Evolutionary conservation across 1,140 invertebrate species (phyloP).

Genomic region (Dryas iulia): DNA sequence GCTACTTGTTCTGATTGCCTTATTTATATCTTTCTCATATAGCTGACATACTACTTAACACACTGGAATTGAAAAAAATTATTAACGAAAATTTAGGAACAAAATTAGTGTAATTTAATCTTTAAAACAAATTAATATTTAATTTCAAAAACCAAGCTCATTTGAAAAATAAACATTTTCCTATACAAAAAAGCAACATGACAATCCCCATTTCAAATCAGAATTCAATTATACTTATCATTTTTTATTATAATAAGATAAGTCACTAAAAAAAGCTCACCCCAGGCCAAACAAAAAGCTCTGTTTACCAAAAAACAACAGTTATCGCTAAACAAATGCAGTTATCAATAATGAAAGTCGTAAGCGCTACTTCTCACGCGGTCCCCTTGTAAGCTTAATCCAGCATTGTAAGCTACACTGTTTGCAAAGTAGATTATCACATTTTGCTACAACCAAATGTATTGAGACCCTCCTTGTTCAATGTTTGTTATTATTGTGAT

Average conservation of each 20-base stretch:
- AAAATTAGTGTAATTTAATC: too few relatives aligned
- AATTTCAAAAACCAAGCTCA: too few relatives aligned
- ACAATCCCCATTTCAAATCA: background rate
- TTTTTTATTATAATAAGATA: background rate
- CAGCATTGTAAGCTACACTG: slow-evolving; percentile 11
- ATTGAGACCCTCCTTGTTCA: background rate
- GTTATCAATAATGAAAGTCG: slow-evolving; percentile 34
- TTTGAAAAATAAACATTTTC: too few relatives aligned
- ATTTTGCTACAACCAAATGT: background rate
- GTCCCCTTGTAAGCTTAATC: slow-evolving; percentile 21
- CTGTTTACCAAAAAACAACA: background rate
- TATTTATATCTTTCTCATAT: too few relatives aligned
- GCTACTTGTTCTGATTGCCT: too few relatives aligned
- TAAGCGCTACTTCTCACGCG: slow-evolving; percentile 29
- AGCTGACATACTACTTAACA: too few relatives aligned
- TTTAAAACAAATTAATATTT: too few relatives aligned
- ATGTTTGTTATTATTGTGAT: slow-evolving; percentile 4
- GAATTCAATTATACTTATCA: background rate
- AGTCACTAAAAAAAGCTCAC: background rate
- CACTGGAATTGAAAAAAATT: too few relatives aligned
- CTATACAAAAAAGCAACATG: background rate
- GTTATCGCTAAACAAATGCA: slow-evolving; percentile 29
- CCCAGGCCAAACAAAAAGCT: background rate
- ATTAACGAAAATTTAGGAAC: too few relatives aligned
- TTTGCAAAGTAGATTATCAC: slow-evolving; percentile 17